A percentile compares a stretch with the other conserved stretches of the same genome.
Conservation (phyloP, 1,140 invertebrate species). For the Drosophila kepulauana region DNA sequence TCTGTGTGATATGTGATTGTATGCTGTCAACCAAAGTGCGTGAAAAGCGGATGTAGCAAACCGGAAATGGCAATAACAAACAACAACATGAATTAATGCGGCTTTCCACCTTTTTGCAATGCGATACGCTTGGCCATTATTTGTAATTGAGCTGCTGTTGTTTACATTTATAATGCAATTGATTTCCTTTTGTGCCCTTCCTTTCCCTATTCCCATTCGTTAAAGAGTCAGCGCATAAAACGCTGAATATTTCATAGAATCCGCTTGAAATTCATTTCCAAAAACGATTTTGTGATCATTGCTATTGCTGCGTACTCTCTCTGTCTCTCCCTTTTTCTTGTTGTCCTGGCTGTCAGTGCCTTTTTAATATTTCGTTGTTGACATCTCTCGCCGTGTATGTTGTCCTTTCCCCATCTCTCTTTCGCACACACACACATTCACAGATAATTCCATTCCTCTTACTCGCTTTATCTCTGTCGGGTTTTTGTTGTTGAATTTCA, state of each 20-base stretch:
- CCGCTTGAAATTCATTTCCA: conserved; percentile 14
- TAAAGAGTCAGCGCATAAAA: conserved; percentile 16
- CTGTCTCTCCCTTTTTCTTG: conserved; percentile 15
- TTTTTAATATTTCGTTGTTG: conserved; percentile 72
- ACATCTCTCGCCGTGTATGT: conserved; percentile 58
- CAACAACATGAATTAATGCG: conserved; percentile 75
- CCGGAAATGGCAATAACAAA: conserved; percentile 77
- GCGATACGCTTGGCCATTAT: conserved; percentile 39
- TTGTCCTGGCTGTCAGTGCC: conserved; percentile 43
- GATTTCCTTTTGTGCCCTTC: conserved; percentile 14
- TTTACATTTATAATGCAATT: conserved; percentile 38
- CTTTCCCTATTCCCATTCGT: conserved; percentile 6
- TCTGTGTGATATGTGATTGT: background rate
- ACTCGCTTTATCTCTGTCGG: conserved; percentile 34
- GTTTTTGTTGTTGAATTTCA: conserved; percentile 77
- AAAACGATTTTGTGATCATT: conserved; percentile 8
- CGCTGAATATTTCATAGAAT: conserved; percentile 35
- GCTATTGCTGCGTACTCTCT: conserved; percentile 9
- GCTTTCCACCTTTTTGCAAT: conserved; percentile 44
- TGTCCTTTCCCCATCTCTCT: conserved; percentile 10
- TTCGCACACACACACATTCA: background rate
- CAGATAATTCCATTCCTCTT: conserved; percentile 18
- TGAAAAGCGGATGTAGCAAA: conserved; percentile 71
- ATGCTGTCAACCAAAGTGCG: conserved; percentile 52
- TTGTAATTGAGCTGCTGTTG: conserved; percentile 35